These are phyloP conservation scores for Mycteria americana DNA, from an alignment of 2,797 vertebrate species.

Conservation along the genomic window DNA sequence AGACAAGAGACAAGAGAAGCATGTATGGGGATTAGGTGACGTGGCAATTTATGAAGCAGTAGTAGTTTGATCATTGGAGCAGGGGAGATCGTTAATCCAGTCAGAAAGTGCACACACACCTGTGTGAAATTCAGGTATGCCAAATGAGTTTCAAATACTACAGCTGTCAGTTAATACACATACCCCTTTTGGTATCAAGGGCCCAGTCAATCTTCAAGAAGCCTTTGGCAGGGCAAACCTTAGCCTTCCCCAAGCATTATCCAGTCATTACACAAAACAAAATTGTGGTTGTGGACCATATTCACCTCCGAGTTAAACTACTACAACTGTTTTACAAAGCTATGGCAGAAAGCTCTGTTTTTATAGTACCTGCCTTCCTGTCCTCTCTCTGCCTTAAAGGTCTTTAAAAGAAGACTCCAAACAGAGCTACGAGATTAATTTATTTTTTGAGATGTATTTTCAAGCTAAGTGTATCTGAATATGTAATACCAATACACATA, in stretches of 20 bases:
- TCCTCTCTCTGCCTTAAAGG: neutral
- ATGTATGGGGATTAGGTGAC: neutral
- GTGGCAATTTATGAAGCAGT: neutral
- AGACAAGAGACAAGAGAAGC: neutral
- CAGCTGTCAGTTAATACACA: neutral
- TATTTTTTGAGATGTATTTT: neutral
- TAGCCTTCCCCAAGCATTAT: neutral
- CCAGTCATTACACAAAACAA: neutral
- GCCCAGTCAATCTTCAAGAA: neutral
- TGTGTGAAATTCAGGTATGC: neutral
- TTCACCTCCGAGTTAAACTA: neutral
- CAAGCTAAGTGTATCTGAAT: neutral
- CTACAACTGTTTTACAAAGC: neutral
- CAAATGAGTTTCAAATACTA: neutral
- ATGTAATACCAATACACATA: neutral
- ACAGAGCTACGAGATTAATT: neutral
- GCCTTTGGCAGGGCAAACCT: neutral
- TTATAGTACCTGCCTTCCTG: neutral
- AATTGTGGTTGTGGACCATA: neutral
- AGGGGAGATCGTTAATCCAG: neutral
- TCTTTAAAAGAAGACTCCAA: neutral
- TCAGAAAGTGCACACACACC: neutral
- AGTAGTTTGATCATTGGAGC: neutral
- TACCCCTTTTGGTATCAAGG: neutral
- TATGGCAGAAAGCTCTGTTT: neutral